A percentile compares a stretch with the other conserved stretches of the same genome.
Evolutionary conservation across 2,888 invertebrate genomes (phyloP).

Genomic region (Amphipyra berbera): DNA sequence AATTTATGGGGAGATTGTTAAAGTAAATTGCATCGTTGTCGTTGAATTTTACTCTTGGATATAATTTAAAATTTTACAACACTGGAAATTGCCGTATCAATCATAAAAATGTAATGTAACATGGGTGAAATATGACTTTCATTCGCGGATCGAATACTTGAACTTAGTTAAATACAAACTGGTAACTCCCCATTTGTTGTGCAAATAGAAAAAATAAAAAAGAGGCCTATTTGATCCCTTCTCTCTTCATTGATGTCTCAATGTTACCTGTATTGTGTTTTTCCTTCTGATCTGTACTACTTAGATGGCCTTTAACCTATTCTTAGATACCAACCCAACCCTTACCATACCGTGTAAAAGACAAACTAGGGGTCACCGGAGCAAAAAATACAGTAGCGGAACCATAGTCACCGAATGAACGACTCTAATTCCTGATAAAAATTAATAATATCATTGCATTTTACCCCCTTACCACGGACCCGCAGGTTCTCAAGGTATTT

Average conservation of each 20-base stretch:
- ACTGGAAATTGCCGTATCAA: not conserved
- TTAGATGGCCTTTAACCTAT: slow-evolving; percentile 76
- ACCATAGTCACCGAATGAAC: slow-evolving; percentile 71
- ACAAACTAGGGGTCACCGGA: slow-evolving; percentile 83
- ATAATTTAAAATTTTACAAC: slow-evolving; percentile 14
- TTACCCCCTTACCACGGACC: slow-evolving; percentile 88
- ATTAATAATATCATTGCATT: slow-evolving; percentile 88
- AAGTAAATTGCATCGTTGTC: slow-evolving; percentile 26
- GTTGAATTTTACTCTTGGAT: slow-evolving; percentile 6
- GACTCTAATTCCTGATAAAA: slow-evolving; percentile 83
- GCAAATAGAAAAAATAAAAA: slow-evolving; percentile 64
- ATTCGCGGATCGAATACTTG: not conserved
- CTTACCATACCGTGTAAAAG: slow-evolving; percentile 60
- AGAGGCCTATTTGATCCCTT: slow-evolving; percentile 73
- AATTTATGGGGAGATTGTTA: slow-evolving; percentile 71
- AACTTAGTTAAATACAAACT: not conserved
- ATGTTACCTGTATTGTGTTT: slow-evolving; percentile 82
- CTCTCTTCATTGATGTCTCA: slow-evolving; percentile 83
- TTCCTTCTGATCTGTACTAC: slow-evolving; percentile 75
- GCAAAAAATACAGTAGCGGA: slow-evolving; percentile 72
- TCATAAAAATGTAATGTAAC: slow-evolving; percentile 7
- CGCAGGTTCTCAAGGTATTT: slow-evolving; percentile 91
- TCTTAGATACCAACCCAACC: slow-evolving; percentile 74
- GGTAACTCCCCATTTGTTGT: slow-evolving; percentile 71
- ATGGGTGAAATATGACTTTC: not conserved